Evolutionary conservation across 92 coral and sea anemone species (phyloP), one percentile per base, ranked within the genome.

Genomic region (Siderastrea radians): DNA sequence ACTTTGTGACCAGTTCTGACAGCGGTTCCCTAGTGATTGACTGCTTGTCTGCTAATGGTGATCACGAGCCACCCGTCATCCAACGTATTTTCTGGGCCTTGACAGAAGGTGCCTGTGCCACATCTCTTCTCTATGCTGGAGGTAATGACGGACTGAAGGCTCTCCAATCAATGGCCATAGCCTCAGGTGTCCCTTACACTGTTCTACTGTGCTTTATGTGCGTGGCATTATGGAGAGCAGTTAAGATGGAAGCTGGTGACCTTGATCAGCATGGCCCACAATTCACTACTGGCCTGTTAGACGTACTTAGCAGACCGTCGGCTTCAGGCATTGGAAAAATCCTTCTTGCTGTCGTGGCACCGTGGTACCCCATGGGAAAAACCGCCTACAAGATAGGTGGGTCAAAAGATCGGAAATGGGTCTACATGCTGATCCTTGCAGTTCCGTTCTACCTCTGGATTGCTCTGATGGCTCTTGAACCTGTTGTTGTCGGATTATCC

Each of bases 1-100:
- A 96, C 87, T 96, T 96, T 85, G 99, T 96, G 74, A 96, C 99
- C 51, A 96, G 99, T 75, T 96, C 99, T 3, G 99, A 96, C 80
- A 96, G 99, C 80, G 98, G 98, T 51, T 96, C 98, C 47, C 92
- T 96, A 52, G 94, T 96, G 78, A 94, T 96, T 50, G 98, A 96
- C 89, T 92, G 97, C 83, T 88, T 96, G 6, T 93, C 97, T 70
- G 96, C 98, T 50, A 96, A 96, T 68, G 99, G 99, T 26, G 93
- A 93, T 76, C 98, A 95, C 49, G 98, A 96, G 45, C 99, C 99
- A 48, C 99, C 99, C 9, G 85, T 94, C 16, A 77, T 89, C 50
- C 99, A 96, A 72, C 95, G 99, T 9, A 83, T 96, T 79, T 96
- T 96, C 89, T 96, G 98, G 98, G 98, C 98, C 48, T 86, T 96